Base-by-base conservation (phyloP, 2,888 invertebrate species). In the Deilephila elpenor region DNA sequence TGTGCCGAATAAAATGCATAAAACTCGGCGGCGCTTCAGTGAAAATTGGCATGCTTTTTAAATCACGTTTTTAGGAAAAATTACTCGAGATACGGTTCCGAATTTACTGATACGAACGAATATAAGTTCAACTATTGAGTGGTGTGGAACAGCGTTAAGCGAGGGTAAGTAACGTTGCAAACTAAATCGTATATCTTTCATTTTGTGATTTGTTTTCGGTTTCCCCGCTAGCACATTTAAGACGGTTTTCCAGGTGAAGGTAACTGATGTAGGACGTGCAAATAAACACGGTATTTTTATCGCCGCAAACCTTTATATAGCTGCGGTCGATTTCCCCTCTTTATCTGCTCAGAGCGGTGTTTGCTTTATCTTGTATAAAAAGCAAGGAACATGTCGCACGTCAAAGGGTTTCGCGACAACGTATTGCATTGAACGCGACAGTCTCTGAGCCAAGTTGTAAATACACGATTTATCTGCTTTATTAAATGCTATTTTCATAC, bases 211-310 rank as follows among this genome's bases (percentile, higher is more conserved):
- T 86, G 81, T 89, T 91, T 92, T 91, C 74, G 85, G 78, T 70
- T 82, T 79, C 76, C 78, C 76, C 80, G 73, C 71, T 77, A 74
- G 74, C 71, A 83, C 78, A 74, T 84, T 82, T 92, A 85, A 83
- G 89, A 77, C 89, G 76, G 79, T 92, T 89, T 88, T 86, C 83
- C 86, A 80, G 88, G 82, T 79, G 82, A 82, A 83, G 77, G 84
- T 82, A 85, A 83, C 88, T 91, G 92, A 93, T 93, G 93, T 94
- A 93, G 93, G 93, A 94, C 94, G 93, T 93, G 94, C 92, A 93
- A 94, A 94, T 94, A 94, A 94, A 94, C 93, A 93, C 91, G 88
- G 92, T 93, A 94, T 94, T 94, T 94, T 94, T 94, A 94, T 93
- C 90, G 91, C 86, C 86, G 85, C 93, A 93, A 94, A 94, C 94